Conservation (phyloP, 2,888 invertebrate genomes). For the Drosophila neutralis region DNA sequence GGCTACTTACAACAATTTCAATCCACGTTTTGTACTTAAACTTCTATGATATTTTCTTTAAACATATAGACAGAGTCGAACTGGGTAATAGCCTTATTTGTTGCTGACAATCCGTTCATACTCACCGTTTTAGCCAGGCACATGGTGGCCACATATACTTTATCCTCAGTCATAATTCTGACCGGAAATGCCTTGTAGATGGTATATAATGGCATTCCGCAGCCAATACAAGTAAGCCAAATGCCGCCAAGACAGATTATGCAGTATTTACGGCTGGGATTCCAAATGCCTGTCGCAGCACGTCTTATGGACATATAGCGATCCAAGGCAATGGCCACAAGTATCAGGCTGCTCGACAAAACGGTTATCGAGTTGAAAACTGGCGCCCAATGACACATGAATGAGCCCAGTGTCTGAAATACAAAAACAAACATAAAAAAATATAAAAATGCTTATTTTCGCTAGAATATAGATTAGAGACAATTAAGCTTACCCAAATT, state of each 20-base stretch:
- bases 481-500: conserved; percentile 77
- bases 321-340: conserved; percentile 86
- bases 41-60: too few species aligned
- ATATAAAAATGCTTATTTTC: neutral
- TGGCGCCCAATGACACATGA: conserved; percentile 86
- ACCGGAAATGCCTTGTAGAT: conserved; percentile 81
- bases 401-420: conserved; percentile 84
- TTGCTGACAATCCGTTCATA: conserved; percentile 4
- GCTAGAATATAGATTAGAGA: neutral
- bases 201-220: conserved; percentile 84
- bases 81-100: conserved; percentile 10
- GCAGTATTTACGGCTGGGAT: conserved; percentile 84
- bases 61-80: neutral
- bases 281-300: conserved; percentile 85
- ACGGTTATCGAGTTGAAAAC: conserved; percentile 86
- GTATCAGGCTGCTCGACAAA: conserved; percentile 86
- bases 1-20: too few species aligned
- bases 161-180: conserved; percentile 43
- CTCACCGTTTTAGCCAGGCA: conserved; percentile 80
- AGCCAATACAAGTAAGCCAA: conserved; percentile 84
- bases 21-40: too few species aligned
- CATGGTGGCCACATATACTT: conserved; percentile 64
- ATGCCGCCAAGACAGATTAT: conserved; percentile 78
- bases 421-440: neutral
- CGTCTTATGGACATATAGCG: conserved; percentile 86